Conservation (phyloP, 2,888 invertebrate species). For the Liposcelis brunnea region DNA sequence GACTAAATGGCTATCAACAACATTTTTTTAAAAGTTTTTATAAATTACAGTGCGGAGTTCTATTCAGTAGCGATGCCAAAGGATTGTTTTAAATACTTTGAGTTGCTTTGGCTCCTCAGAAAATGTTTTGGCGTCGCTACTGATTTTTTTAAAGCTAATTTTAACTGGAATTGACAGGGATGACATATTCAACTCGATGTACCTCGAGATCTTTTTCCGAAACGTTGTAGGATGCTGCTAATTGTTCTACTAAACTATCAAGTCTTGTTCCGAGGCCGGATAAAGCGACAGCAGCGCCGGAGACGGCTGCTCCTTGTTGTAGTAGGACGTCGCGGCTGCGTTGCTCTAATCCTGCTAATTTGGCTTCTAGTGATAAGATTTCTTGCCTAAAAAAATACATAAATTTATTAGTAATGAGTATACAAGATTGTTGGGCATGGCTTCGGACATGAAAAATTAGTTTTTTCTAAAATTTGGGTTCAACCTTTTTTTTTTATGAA, state of each 20-base stretch:
- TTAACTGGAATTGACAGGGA: background rate
- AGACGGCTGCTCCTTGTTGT: slow-evolving; percentile 50
- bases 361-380: slow-evolving; percentile 44
- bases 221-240: slow-evolving; percentile 54
- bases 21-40: no score
- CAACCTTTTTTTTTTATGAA: no score
- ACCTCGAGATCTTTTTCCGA: slow-evolving; percentile 59
- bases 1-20: no score
- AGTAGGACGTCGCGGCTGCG: slow-evolving; percentile 44
- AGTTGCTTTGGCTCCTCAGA: no score
- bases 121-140: background rate
- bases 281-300: slow-evolving; percentile 48
- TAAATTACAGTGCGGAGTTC: no score
- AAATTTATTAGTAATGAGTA: no score
- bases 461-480: no score
- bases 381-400: slow-evolving; percentile 40
- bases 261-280: slow-evolving; percentile 50
- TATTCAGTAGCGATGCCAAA: no score
- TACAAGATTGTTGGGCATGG: slow-evolving; percentile 1
- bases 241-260: slow-evolving; percentile 50
- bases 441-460: background rate
- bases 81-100: no score
- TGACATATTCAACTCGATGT: slow-evolving; percentile 14
- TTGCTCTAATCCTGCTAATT: slow-evolving; percentile 42
- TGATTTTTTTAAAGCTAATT: background rate